Evolutionary conservation across 1,140 invertebrate species (phyloP), one percentile per base, ranked within the genome.

Genomic region (Pteromalus puparum): DNA sequence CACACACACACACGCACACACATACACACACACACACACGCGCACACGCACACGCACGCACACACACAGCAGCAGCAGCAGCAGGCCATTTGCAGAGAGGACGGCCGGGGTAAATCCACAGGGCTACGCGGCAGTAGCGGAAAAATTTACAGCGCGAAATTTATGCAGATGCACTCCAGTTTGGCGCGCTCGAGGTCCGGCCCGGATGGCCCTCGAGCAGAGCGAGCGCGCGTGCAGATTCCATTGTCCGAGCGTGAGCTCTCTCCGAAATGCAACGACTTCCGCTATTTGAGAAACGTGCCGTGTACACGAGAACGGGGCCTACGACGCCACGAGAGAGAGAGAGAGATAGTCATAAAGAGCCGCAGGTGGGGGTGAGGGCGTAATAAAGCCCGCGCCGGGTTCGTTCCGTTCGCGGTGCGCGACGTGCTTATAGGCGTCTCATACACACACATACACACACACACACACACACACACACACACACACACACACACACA

Each of bases 211-310:
- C 4, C 24, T 38, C 30, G 30, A 34, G 30, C 30, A 34, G 30
- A 34, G 30, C 38, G 10, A 42, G 18, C 53, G 18, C 2, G 18
- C 53, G 15, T 21, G 53, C 53, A 61, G 53, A 61, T 61, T 61
- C 53, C 53, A 61, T 61, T 61, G 53, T 61, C 53, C 53, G 53
- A 61, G 53, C 53, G 46, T 30, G 6, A 75, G 34, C 53, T 48
- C 65, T 68, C 79, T 78, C 72, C 30, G 81, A 85, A 82, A 81
- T 85, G 73, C 79, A 85, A 85, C 74, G 84, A 82, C 84, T 85
- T 85, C 84, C 84, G 84, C 74, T 82, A 85, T 85, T 85, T 81
- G 68, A 76, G 78, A 81, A 81, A 75, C 48, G 77, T 48, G 77
- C 72, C 48, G 28, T 28, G 15, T 78, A 78, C 76, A 53, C 53